Conservation (phyloP, 2,797 vertebrate genomes). For the Molossus molossus region DNA sequence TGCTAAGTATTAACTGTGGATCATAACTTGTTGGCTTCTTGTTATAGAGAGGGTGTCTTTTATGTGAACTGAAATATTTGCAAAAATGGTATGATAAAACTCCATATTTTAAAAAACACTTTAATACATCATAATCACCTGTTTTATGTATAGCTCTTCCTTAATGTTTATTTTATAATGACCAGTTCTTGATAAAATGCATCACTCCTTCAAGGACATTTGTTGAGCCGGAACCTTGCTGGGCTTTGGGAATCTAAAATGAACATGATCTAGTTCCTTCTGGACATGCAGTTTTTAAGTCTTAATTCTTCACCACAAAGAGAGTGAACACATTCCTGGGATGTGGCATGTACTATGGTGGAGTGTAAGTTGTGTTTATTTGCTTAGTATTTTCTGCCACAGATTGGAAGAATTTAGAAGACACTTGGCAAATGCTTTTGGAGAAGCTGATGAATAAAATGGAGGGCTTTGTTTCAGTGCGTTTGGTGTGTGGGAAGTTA, state of each 20-base stretch:
- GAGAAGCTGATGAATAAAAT: neutral
- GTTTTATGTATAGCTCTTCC: neutral
- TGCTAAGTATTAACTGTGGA: neutral
- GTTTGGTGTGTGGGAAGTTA: neutral
- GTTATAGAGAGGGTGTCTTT: neutral
- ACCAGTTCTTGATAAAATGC: neutral
- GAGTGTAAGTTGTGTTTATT: neutral
- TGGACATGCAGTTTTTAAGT: neutral
- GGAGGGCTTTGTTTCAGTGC: neutral
- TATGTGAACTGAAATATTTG: neutral
- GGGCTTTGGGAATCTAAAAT: neutral
- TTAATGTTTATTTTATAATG: neutral
- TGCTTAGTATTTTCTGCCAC: neutral
- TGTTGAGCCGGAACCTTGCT: conserved; percentile 8
- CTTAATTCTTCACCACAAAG: neutral
- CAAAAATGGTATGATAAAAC: neutral
- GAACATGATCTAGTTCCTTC: neutral
- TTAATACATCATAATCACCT: neutral
- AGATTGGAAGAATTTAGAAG: neutral
- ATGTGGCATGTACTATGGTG: neutral
- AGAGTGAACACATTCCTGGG: neutral
- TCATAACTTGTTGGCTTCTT: neutral
- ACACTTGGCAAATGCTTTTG: neutral
- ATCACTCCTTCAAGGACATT: neutral
- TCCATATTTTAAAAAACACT: neutral